A percentile compares a stretch with the other conserved stretches of the same genome.
Evolutionary conservation across 1,140 invertebrate species (phyloP).

Genomic region (Zaprionus inermis): DNA sequence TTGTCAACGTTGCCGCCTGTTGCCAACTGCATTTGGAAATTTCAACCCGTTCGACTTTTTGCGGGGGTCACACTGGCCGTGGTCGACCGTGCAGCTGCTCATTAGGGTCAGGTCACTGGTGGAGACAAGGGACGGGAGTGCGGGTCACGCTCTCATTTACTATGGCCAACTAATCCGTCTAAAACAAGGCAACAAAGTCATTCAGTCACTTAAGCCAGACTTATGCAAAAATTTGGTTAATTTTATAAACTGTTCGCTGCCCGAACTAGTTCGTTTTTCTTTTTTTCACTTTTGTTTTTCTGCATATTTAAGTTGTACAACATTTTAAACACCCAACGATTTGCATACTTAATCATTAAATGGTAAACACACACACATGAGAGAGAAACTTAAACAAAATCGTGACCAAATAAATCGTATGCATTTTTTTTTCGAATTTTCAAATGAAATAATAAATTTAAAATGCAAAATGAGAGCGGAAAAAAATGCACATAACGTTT

Average conservation of each 20-base stretch:
- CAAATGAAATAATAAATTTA: slow-evolving; percentile 53
- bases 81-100: slow-evolving; percentile 52
- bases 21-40: slow-evolving; percentile 43
- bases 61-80: slow-evolving; percentile 21
- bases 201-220: slow-evolving; percentile 32
- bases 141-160: slow-evolving; percentile 59
- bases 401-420: slow-evolving; percentile 35
- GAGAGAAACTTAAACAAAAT: slow-evolving; percentile 35
- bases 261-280: slow-evolving; percentile 56
- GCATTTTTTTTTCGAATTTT: slow-evolving; percentile 27
- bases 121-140: too few species aligned
- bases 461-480: slow-evolving; percentile 70
- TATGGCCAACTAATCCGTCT: slow-evolving; percentile 51
- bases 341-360: slow-evolving; percentile 68
- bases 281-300: slow-evolving; percentile 12
- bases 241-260: slow-evolving; percentile 36
- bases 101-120: slow-evolving; percentile 54
- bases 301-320: slow-evolving; percentile 73
- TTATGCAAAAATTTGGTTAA: slow-evolving; percentile 54
- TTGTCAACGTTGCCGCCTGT: slow-evolving; percentile 38
- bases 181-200: slow-evolving; percentile 37
- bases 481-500: slow-evolving; percentile 80
- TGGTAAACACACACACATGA: slow-evolving; percentile 1
- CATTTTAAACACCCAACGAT: slow-evolving; percentile 56
- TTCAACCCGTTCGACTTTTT: slow-evolving; percentile 28